These are phyloP conservation scores for Hemiprocne comata DNA, from an alignment of 2,113 vertebrate species.

Conservation along the genomic window DNA sequence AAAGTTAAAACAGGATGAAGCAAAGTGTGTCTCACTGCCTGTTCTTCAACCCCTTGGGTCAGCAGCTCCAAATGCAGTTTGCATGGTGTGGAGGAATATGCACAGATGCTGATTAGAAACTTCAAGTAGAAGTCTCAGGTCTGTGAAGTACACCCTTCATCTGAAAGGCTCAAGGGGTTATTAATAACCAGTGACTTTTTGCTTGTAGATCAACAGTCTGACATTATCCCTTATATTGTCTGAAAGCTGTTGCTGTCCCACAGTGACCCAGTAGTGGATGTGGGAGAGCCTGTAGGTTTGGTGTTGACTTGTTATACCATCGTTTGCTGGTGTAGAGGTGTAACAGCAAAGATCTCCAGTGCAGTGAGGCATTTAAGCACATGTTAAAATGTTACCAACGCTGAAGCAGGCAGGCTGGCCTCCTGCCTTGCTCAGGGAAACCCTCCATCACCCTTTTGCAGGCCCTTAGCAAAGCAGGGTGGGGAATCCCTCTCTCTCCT, in stretches of 20 bases:
- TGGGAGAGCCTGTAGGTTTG: neutral
- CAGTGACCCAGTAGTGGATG: neutral
- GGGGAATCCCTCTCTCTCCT: neutral
- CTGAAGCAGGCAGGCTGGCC: neutral
- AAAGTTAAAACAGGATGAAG: neutral
- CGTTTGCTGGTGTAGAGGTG: accelerated
- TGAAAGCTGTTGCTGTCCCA: neutral
- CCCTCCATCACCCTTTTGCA: neutral
- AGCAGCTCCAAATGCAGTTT: neutral
- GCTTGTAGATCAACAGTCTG: neutral
- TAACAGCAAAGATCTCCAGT: neutral
- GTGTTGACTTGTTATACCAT: neutral
- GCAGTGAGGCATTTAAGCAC: neutral
- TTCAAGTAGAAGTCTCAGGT: neutral
- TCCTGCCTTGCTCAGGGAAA: neutral
- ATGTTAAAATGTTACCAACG: neutral
- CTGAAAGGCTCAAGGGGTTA: neutral
- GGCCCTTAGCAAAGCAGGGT: neutral
- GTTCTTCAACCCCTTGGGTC: neutral
- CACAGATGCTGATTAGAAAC: neutral
- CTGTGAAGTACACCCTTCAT: neutral
- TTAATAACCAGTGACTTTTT: neutral
- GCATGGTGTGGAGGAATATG: neutral
- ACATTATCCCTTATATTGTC: neutral
- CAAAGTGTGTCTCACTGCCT: neutral